A percentile compares a stretch with the other conserved stretches of the same genome.
Conservation (phyloP, 2,113 vertebrate species). For the Eretmochelys imbricata region DNA sequence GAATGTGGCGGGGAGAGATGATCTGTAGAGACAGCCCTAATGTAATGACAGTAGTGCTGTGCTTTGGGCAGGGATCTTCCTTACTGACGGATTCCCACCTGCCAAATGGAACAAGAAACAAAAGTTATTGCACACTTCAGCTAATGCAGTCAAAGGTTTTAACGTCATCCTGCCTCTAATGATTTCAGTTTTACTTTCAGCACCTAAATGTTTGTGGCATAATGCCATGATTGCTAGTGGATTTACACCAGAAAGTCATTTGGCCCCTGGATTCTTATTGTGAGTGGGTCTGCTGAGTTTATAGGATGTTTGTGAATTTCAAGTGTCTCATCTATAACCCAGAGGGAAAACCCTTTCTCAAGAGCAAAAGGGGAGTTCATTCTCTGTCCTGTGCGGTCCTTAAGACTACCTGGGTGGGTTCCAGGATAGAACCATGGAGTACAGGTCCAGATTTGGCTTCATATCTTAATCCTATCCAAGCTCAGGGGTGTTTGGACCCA, state of each 20-base stretch:
- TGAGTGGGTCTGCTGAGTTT: background rate
- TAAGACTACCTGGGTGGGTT: background rate
- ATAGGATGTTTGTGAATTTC: background rate
- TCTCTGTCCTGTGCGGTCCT: background rate
- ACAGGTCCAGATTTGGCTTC: background rate
- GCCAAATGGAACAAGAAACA: fast-evolving
- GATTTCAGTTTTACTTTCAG: background rate
- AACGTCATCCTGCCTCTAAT: background rate
- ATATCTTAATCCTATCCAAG: fast-evolving
- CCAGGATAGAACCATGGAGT: background rate
- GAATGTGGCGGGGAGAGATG: background rate
- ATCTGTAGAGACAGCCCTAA: background rate
- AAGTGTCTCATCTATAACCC: background rate
- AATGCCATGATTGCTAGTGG: background rate
- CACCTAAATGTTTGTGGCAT: background rate
- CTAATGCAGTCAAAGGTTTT: background rate
- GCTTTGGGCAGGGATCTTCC: background rate
- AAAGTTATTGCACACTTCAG: background rate
- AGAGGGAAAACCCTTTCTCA: background rate
- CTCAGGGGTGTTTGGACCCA: fast-evolving
- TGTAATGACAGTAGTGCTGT: background rate
- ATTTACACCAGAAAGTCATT: fast-evolving
- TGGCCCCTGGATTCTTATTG: too few species aligned
- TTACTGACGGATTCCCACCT: fast-evolving
- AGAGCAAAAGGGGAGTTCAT: background rate